A percentile compares a stretch with the other conserved stretches of the same genome.
Evolutionary conservation across 1,140 invertebrate species (phyloP).

Genomic region (Cydia strobilella): DNA sequence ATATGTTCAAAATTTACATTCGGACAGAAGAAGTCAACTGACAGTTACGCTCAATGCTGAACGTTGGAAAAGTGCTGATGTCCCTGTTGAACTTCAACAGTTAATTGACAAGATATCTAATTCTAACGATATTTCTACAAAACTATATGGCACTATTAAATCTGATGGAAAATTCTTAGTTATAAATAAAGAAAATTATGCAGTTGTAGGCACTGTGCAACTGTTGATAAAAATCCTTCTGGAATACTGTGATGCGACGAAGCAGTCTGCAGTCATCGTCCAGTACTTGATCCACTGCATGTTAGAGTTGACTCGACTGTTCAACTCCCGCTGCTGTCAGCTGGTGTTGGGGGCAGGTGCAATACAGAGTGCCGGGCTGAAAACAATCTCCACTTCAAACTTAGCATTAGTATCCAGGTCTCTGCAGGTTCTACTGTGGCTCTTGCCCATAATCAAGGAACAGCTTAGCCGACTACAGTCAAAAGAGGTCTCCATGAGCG

Average conservation of each 20-base stretch:
- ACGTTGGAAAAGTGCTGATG: conserved; percentile 96
- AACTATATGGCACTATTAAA: conserved; percentile 60
- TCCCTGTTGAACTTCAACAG: conserved; percentile 92
- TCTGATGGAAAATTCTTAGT: conserved; percentile 82
- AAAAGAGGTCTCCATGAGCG: conserved; percentile 72
- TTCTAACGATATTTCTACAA: conserved; percentile 76
- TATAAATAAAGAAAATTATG: conserved; percentile 90
- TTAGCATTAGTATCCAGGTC: conserved; percentile 95
- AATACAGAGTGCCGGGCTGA: conserved; percentile 95
- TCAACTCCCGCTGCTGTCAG: conserved; percentile 96
- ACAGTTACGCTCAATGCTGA: conserved; percentile 93
- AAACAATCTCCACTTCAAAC: conserved; percentile 97
- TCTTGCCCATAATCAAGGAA: conserved; percentile 85
- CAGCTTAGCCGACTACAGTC: conserved; percentile 83
- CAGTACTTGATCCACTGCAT: conserved; percentile 88
- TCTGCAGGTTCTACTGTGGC: conserved; percentile 89
- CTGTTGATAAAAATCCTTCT: conserved; percentile 92
- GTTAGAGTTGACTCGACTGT: conserved; percentile 92
- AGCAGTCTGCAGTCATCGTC: conserved; percentile 84
- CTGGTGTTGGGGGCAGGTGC: conserved; percentile 97
- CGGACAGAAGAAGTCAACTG: conserved; percentile 92
- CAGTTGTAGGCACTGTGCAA: conserved; percentile 92
- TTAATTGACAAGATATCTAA: conserved; percentile 88
- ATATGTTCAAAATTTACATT: conserved; percentile 95
- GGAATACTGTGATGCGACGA: conserved; percentile 93